Evolutionary conservation across 2,888 invertebrate species (phyloP), one percentile per base, ranked within the genome.

Genomic region (Cantharis lateralis): DNA sequence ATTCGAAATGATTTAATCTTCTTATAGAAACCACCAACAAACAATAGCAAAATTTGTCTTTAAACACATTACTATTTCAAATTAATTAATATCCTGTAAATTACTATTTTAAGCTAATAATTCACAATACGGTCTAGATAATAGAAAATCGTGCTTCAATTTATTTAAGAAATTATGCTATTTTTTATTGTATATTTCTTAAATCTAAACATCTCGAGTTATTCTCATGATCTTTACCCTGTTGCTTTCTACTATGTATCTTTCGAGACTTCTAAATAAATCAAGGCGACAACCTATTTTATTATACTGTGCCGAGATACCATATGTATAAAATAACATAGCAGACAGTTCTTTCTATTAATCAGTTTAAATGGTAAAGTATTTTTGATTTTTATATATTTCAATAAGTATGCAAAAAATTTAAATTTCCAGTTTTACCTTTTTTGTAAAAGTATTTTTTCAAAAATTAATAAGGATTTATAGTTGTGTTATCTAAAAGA

Each of bases 261-360:
- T 79, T 77, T 70, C 72, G 69, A 68, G 69, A 75, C 75, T 77
- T 72, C 74, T 71, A 77, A 77, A 79, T 79, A 79, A 79, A 79
- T 79, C 79, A 79, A 72, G 71, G 77, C 77, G 77, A 75, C 77
- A 77, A 75, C 73, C 75, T 77, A 77, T 79, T 79, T 79, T 76
- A 28, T 28, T 28, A 73, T 78, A 75, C 74, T 71, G 74, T 75
- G 75, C 75, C 73, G 73, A 72, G 74, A 72, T 75, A 75, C 75
- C 76, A 78, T 78, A 74, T 74, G 72, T 70, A 76, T 78, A 76
- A 73, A 75, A 75, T 73, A 76, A 71, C 75, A 71, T 71, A 71
- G 73, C 70, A 70, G 64, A 70, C 70, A 74, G 70, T 64, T 70
- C 48, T 62, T 28, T 70, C 32, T 62, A 70, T 64, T 64, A n/a